phyloP scores from a whole-genome alignment of 2,797 vertebrate species.

The Galagoides demidoff region DNA sequence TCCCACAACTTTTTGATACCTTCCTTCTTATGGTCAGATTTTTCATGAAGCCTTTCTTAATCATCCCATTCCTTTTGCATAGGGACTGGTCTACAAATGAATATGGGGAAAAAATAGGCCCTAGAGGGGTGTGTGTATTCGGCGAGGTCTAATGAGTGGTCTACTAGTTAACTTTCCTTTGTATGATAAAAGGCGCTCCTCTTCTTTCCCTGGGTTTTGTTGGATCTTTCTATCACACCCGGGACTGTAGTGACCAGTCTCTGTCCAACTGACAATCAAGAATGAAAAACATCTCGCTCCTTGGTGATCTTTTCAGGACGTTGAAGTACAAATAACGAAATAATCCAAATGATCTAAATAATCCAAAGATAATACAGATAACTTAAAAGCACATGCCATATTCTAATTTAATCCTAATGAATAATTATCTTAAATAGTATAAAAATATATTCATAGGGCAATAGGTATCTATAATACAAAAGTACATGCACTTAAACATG shows the following conservation, averaged over 20 bases:
- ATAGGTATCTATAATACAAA: background rate
- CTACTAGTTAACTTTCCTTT: background rate
- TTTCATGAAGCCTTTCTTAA: background rate
- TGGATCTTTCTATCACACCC: background rate
- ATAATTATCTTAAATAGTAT: background rate
- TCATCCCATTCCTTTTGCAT: background rate
- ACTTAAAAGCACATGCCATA: background rate
- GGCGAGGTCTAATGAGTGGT: background rate
- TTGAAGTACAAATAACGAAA: background rate
- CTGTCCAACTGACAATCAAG: background rate
- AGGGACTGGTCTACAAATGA: background rate
- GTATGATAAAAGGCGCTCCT: background rate
- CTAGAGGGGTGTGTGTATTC: too few species aligned
- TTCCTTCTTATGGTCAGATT: background rate
- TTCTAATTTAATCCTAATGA: conserved; percentile 35
- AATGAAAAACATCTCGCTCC: background rate
- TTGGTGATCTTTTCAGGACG: background rate
- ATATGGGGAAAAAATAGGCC: background rate
- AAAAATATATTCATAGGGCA: background rate
- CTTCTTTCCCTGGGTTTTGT: background rate
- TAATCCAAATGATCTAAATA: background rate
- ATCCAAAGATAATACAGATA: background rate
- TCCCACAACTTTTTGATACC: background rate
- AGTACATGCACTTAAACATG: background rate
- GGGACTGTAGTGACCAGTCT: background rate